Evolutionary conservation across 2,113 vertebrate species (phyloP).

Genomic region (Callocephalon fimbriatum): DNA sequence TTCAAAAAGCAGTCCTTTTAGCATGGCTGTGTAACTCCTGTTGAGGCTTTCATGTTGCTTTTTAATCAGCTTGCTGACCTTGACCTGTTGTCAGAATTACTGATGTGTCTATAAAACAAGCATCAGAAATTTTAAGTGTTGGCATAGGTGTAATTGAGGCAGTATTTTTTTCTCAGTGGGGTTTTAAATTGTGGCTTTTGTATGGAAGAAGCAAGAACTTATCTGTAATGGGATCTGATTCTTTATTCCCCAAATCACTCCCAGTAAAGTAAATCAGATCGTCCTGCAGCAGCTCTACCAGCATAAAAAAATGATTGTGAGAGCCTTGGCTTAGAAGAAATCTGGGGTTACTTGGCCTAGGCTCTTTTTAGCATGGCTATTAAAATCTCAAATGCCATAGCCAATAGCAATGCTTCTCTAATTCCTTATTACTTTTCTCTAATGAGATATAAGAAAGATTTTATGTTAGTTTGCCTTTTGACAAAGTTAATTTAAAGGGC

Average conservation of each 20-base stretch:
- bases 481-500: neutral
- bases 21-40: neutral
- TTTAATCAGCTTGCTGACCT: neutral
- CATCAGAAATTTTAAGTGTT: neutral
- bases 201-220: neutral
- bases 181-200: neutral
- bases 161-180: neutral
- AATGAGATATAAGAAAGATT: neutral
- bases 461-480: neutral
- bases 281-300: neutral
- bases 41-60: neutral
- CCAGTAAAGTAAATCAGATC: neutral
- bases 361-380: neutral
- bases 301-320: neutral
- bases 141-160: neutral
- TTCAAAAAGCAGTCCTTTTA: neutral
- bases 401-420: neutral
- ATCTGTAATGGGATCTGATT: neutral
- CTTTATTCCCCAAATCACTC: neutral
- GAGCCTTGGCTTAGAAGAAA: neutral
- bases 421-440: neutral
- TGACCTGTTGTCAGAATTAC: neutral
- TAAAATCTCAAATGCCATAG: neutral
- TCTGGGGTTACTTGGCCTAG: neutral
- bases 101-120: neutral